Evolutionary conservation across 2,113 vertebrate species (phyloP).

Genomic region (Podilymbus podiceps): DNA sequence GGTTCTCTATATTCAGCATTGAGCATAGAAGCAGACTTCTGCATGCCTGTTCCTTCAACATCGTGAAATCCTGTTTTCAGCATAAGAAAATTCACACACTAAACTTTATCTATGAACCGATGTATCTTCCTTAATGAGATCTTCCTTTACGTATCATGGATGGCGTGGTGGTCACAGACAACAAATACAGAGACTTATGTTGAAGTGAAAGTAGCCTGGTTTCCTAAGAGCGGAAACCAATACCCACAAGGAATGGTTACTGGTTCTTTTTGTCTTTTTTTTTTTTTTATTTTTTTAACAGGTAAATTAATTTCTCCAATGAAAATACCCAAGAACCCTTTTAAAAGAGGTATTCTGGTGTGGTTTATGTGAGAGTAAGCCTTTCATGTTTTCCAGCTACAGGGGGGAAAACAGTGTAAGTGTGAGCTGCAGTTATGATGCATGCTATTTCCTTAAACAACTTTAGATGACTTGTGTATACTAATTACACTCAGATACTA

Average conservation of each 20-base stretch:
- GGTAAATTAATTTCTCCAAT: background rate
- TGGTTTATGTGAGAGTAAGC: background rate
- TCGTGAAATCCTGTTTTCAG: background rate
- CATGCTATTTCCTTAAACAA: background rate
- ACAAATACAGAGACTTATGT: background rate
- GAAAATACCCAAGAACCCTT: background rate
- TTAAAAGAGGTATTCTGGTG: background rate
- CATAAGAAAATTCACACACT: background rate
- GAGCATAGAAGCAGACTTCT: background rate
- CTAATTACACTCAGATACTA: background rate
- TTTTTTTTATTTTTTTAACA: background rate
- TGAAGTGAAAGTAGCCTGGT: background rate
- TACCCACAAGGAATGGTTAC: background rate
- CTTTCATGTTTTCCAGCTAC: background rate
- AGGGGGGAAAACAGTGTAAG: background rate
- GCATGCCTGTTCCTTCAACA: background rate
- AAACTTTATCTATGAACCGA: fast-evolving
- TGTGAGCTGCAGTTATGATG: background rate
- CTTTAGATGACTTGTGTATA: background rate
- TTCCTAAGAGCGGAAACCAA: background rate
- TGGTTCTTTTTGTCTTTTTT: background rate
- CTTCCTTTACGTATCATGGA: background rate
- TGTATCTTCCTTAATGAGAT: background rate
- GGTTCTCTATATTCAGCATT: background rate
- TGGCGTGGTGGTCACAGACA: background rate